Base-by-base conservation (phyloP, 1,140 invertebrate genomes). In the Trachymyrmex cornetzi region DNA sequence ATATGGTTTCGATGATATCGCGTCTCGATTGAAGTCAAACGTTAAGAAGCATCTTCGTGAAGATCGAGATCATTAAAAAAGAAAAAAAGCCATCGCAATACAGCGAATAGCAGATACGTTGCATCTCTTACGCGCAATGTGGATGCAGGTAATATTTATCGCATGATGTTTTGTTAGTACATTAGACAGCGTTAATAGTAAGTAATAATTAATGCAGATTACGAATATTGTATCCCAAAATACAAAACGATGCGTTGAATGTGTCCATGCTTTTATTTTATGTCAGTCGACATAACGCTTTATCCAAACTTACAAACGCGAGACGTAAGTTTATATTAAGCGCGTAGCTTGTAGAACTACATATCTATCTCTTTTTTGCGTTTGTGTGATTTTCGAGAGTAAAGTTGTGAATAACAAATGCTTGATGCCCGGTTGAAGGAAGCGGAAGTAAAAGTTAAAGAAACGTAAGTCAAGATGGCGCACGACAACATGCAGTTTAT, bases 211-310 rank as follows among this genome's bases (percentile, higher is more conserved):
- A 81, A 44, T 27, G 24, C 80, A 24, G 38, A 82, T 82, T 48
- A 59, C 34, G 22, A 71, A 61, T 22, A 82, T 74, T 74, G 80
- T 82, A 74, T 50, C 9, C 1, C n/a, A 16, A 74, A 75, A 84
- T 84, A 84, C 27, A 84, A 50, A 75, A 75, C 19, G 64, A 81
- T 82, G 50, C n/a, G 80, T 63, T 48, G 80, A 44, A 59, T 63
- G 69, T 82, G 19, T 74, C 71, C 24, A 61, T 50, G 38, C 75
- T 75, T 74, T 74, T 9, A 84, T 75, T 84, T 61, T 74, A 12
- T 19, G 12, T 59, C 59, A 4, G 63, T 48, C 57, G 38, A 34
- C 24, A 11, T 22, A 44, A 14, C 30, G 24, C 12, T 66, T 11
- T 24, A 38, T 77, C n/a, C 12, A 27, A 77, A 77, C 34, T 24